Base-by-base conservation (phyloP, 2,797 vertebrate species). In the Sebastes miniatus region DNA sequence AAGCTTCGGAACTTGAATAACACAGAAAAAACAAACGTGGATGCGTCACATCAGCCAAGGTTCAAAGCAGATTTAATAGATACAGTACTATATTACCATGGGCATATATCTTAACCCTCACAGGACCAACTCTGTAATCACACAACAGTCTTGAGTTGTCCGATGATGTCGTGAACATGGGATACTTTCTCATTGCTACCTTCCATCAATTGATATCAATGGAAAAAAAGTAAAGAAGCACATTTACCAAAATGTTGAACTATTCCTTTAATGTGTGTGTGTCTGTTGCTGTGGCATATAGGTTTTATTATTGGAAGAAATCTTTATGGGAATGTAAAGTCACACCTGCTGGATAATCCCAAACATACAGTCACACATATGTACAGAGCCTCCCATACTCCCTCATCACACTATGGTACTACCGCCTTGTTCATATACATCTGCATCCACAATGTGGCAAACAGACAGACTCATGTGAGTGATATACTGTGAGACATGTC, bases 331-430 rank as follows among this genome's bases (percentile, higher is more conserved):
- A 79, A 79, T 79, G 85, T 78, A 73, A 83, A 80, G 57, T 92
- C 75, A 81, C 81, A 84, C 76, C 22, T 79, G 68, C 24, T 8
- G 70, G 66, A 80, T 77, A 82, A 89, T 80, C 61, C 77, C 76
- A 83, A 90, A 85, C 67, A 85, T 54, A 47, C 58, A 77, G 47
- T 89, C 78, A 78, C 83, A 77, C 70, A 22, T 80, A 83, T 75
- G 71, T 76, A 78, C 75, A 67, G 81, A 74, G 27, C 29, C 39
- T 50, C 43, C 24, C 43, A n/a, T 20, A 29, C 82, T 25, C 81
- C 79, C 56, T 62, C 80, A 76, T 90, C 84, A 84, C 90, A 89
- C 89, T 18, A 5, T 56, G 36, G 80, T 82, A 84, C 36, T 4
- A 85, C 69, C 52, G 73, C 62, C 64, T 47, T 1, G 1, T 64